Evolutionary conservation across 2,113 vertebrate genomes (phyloP).

Genomic region (Ptilorrhoa leucosticta): DNA sequence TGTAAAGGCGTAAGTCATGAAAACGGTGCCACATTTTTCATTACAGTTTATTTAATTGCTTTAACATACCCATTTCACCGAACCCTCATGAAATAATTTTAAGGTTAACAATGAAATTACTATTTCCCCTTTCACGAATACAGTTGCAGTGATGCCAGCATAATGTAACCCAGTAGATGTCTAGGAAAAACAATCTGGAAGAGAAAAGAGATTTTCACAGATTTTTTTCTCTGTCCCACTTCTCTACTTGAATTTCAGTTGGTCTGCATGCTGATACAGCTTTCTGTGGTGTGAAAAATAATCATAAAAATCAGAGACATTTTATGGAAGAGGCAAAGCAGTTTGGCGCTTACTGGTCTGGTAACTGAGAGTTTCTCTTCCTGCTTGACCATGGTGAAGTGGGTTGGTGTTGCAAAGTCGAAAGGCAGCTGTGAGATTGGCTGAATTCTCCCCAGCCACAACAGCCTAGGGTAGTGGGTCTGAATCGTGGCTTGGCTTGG

Average conservation of each 20-base stretch:
- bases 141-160: not conserved
- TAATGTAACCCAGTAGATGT: not conserved
- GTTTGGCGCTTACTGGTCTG: not conserved
- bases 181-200: not conserved
- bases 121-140: not conserved
- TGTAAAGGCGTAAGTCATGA: slow-evolving; percentile 14
- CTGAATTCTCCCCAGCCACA: not conserved
- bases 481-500: not conserved
- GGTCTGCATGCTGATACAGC: not conserved
- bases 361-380: not conserved
- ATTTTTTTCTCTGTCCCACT: not conserved
- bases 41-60: slow-evolving; percentile 47
- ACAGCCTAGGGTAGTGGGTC: not conserved
- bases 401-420: not conserved
- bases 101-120: slow-evolving; percentile 14
- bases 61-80: not conserved
- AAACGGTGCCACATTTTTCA: slow-evolving; percentile 2
- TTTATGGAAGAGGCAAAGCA: not conserved
- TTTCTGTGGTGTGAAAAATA: not conserved
- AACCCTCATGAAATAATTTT: slow-evolving; percentile 27
- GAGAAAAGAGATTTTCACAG: not conserved
- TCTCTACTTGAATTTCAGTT: not conserved
- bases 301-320: not conserved
- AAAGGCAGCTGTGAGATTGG: not conserved
- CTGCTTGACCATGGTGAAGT: not conserved